These are phyloP conservation scores for Dendrolimus houi DNA, from an alignment of 2,888 invertebrate genomes.

Conservation along the genomic window DNA sequence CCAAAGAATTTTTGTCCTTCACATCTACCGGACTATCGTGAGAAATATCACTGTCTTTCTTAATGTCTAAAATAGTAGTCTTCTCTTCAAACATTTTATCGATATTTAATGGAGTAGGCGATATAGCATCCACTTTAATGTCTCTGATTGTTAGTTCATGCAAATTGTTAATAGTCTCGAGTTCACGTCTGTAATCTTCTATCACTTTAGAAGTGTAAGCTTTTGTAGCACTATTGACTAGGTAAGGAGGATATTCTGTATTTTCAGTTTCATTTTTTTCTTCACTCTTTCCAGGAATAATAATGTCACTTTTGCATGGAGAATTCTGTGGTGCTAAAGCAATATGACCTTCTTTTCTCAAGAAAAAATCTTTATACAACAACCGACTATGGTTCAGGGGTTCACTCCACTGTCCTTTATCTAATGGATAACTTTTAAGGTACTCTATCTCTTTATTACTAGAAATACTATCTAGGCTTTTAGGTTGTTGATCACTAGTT, in stretches of 20 bases:
- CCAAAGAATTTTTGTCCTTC: slow-evolving; percentile 32
- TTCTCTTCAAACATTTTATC: slow-evolving; percentile 62
- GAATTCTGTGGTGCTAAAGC: slow-evolving; percentile 57
- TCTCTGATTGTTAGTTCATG: slow-evolving; percentile 68
- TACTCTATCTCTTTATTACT: slow-evolving; percentile 42
- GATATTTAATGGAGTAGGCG: slow-evolving; percentile 60
- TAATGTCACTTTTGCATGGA: slow-evolving; percentile 33
- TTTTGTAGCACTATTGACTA: slow-evolving; percentile 62
- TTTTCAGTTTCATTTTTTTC: slow-evolving; percentile 25
- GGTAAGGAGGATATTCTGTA: slow-evolving; percentile 58
- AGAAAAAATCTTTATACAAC: slow-evolving; percentile 63
- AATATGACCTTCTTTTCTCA: slow-evolving; percentile 57
- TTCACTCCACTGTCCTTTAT: slow-evolving; percentile 40
- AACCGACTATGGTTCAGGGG: slow-evolving; percentile 64
- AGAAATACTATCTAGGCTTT: slow-evolving; percentile 52
- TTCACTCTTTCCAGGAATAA: slow-evolving; percentile 28
- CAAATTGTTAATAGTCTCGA: slow-evolving; percentile 64
- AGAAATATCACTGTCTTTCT: slow-evolving; percentile 25
- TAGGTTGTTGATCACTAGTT: slow-evolving; percentile 42
- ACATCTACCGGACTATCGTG: slow-evolving; percentile 1
- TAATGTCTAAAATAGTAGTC: slow-evolving; percentile 29
- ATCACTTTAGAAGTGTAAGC: slow-evolving; percentile 71
- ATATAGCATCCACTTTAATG: slow-evolving; percentile 59
- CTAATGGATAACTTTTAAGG: slow-evolving; percentile 32
- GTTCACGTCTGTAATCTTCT: slow-evolving; percentile 69